These are phyloP conservation scores for Ormyrus thymus DNA, from an alignment of 2,888 invertebrate genomes.

Conservation along the genomic window DNA sequence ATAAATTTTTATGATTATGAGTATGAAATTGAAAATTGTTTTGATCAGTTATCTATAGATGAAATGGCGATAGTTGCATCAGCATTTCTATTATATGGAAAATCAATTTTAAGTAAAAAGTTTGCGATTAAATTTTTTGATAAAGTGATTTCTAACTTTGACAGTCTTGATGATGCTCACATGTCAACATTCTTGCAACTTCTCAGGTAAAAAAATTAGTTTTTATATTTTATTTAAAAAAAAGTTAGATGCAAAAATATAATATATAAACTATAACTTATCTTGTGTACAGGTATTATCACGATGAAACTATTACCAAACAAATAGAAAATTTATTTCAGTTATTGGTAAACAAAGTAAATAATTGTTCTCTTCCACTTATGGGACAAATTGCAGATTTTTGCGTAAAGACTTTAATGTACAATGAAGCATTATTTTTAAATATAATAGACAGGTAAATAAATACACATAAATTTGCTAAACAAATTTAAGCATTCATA, in stretches of 20 bases:
- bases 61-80: slow-evolving; percentile 49
- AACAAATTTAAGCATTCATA: background rate
- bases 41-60: slow-evolving; percentile 40
- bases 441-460: slow-evolving; percentile 38
- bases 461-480: background rate
- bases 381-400: background rate
- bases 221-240: no score
- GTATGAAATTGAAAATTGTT: slow-evolving; percentile 40
- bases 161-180: slow-evolving; percentile 19
- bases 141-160: slow-evolving; percentile 19
- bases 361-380: background rate
- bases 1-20: slow-evolving; percentile 50
- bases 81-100: slow-evolving; percentile 15
- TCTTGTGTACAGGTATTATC: no score
- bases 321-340: slow-evolving; percentile 5
- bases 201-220: slow-evolving; percentile 25
- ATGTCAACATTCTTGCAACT: slow-evolving; percentile 15
- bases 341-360: slow-evolving; percentile 23
- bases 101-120: slow-evolving; percentile 12
- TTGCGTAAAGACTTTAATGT: background rate
- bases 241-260: no score
- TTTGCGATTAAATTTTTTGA: slow-evolving; percentile 22
- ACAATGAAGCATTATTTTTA: slow-evolving; percentile 18
- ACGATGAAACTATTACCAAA: background rate
- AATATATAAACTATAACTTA: no score